Base-by-base conservation (phyloP, 2,113 vertebrate genomes). In the Coracopsis vasa region DNA sequence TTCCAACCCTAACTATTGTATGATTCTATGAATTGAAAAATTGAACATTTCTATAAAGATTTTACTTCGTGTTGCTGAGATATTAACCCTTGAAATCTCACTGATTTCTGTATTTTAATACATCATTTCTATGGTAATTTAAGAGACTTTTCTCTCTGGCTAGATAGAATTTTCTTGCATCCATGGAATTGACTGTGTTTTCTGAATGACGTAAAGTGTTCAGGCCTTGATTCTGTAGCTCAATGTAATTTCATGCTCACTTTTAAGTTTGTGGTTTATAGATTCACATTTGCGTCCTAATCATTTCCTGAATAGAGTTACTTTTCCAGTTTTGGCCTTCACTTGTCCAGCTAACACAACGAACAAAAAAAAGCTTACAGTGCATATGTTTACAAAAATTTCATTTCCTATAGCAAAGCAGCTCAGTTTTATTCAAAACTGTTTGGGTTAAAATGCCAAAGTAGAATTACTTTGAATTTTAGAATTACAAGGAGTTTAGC, bases 31-130 rank as follows among this genome's bases (percentile, higher is more conserved):
- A 74, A 62, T 44, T 77, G 0, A 74, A 81, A 83, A 74, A 27
- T 1, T 14, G 18, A 87, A 44, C 27, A n/a, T 61, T 44, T 69
- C 24, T 16, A 21, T 64, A 23, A 81, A 56, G 31, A 47, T 83
- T 88, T 92, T 69, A 25, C 29, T n/a, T 82, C 23, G 7, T 61
- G 41, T 88, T 93, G 75, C 90, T 93, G 89, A 92, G 87, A 91
- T n/a, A 82, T 54, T 74, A 86, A 70, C 65, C 17, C 47, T 65
- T 64, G 44, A 92, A 81, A 75, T 79, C 37, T 82, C 41, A 61
- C 33, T 20, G 16, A 77, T 93, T 88, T 86, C 79, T 62, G 45
- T 91, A 70, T 75, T 90, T 87, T 81, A 80, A 35, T 87, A 53
- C 95, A 82, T 80, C 8, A 94, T 83, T 86, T 90, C 37, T 92